Conservation (phyloP, 2,113 vertebrate species). For the Catharus minimus region DNA sequence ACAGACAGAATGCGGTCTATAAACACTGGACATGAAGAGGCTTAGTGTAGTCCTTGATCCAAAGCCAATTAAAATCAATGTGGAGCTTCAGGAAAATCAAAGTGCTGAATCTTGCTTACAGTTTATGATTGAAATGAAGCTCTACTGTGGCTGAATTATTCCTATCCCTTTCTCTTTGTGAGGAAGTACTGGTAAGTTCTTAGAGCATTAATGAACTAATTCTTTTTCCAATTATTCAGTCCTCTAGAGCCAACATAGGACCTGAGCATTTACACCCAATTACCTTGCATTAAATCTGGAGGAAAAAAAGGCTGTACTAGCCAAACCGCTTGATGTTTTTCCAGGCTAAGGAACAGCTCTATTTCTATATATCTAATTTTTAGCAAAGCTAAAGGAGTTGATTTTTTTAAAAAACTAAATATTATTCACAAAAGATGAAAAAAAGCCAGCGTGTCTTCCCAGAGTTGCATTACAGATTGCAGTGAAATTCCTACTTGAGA, state of each 20-base stretch:
- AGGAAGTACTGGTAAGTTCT: not conserved
- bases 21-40: not conserved
- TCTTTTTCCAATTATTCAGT: not conserved
- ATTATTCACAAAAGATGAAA: not conserved
- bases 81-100: not conserved
- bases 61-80: not conserved
- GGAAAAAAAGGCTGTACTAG: not conserved
- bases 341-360: not conserved
- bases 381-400: not conserved
- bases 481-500: constrained; percentile 26
- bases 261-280: not conserved
- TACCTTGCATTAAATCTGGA: not conserved
- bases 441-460: not conserved
- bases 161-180: not conserved
- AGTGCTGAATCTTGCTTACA: not conserved
- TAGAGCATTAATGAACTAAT: not conserved
- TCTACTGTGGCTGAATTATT: not conserved
- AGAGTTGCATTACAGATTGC: not conserved
- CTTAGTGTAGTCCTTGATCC: not conserved
- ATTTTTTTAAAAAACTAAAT: not conserved
- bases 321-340: not conserved
- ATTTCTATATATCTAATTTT: not conserved
- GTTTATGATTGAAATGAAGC: not conserved
- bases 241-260: not conserved
- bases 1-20: not conserved